Conservation (phyloP, 2,113 vertebrate genomes). For the Nothoprocta perdicaria region DNA sequence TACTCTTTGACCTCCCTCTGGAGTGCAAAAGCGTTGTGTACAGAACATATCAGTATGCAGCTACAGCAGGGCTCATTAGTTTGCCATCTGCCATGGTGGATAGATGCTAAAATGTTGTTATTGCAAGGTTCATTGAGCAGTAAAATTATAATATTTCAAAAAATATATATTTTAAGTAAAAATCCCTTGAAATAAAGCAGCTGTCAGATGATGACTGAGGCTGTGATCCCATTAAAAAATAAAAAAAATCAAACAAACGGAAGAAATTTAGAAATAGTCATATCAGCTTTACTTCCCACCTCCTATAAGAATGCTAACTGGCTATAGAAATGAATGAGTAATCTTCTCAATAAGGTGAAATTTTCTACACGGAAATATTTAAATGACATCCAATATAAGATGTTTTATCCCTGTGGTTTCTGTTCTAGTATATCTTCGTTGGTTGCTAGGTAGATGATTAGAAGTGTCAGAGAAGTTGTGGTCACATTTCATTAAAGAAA, state of each 20-base stretch:
- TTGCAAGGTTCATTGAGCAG: slow-evolving; percentile 85
- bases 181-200: slow-evolving; percentile 62
- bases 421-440: slow-evolving; percentile 26
- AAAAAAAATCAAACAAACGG: slow-evolving; percentile 3
- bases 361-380: slow-evolving; percentile 45
- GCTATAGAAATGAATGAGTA: slow-evolving; percentile 24
- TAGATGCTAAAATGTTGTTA: slow-evolving; percentile 86
- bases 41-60: slow-evolving; percentile 80
- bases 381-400: slow-evolving; percentile 6
- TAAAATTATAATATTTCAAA: slow-evolving; percentile 81
- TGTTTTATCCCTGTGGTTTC: slow-evolving; percentile 52
- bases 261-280: neutral
- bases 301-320: neutral
- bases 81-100: slow-evolving; percentile 84
- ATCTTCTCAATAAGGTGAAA: slow-evolving; percentile 7
- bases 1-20: slow-evolving; percentile 76
- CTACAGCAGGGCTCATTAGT: slow-evolving; percentile 85
- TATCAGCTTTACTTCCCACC: neutral
- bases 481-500: slow-evolving; percentile 28
- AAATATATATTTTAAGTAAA: slow-evolving; percentile 69
- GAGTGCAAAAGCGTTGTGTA: slow-evolving; percentile 47
- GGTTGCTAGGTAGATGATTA: slow-evolving; percentile 33
- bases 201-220: slow-evolving; percentile 57
- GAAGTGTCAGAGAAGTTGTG: slow-evolving; percentile 38
- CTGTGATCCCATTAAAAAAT: slow-evolving; percentile 42